Conservation (phyloP, 2,888 invertebrate genomes). For the Macaria notata region DNA sequence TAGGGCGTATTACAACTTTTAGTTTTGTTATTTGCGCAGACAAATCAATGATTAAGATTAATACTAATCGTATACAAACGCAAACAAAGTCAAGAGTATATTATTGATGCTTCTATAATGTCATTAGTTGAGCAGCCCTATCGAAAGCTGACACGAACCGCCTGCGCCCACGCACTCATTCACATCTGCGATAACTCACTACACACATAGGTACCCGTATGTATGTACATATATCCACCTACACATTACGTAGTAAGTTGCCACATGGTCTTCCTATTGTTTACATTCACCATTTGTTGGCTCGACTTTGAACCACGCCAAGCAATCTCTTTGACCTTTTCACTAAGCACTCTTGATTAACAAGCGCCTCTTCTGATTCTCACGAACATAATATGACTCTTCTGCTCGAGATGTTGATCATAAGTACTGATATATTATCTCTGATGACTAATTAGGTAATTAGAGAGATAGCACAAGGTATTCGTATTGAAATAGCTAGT, state of each 20-base stretch:
- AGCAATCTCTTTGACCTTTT: constrained; percentile 18
- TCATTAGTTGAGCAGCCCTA: not conserved
- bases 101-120: too few relatives aligned
- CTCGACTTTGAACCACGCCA: constrained; percentile 13
- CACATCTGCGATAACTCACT: constrained; percentile 28
- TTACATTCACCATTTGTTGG: constrained; percentile 26
- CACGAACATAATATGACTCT: constrained; percentile 5
- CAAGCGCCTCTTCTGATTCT: constrained; percentile 8
- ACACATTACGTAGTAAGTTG: constrained; percentile 23
- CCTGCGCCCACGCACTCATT: constrained; percentile 53
- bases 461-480: not conserved
- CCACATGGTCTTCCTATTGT: constrained; percentile 51
- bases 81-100: too few relatives aligned
- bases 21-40: too few relatives aligned
- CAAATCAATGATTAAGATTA: too few relatives aligned
- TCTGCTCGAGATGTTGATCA: not conserved
- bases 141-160: constrained; percentile 2
- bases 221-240: constrained; percentile 1
- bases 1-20: too few relatives aligned
- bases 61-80: too few relatives aligned
- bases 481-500: too few relatives aligned
- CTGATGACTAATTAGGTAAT: not conserved
- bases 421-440: not conserved
- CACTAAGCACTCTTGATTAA: constrained; percentile 15
- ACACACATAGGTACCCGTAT: not conserved